A percentile compares a stretch with the other conserved stretches of the same genome.
phyloP scores from a whole-genome alignment of 2,113 vertebrate species.

The Pseudorasbora parva region DNA sequence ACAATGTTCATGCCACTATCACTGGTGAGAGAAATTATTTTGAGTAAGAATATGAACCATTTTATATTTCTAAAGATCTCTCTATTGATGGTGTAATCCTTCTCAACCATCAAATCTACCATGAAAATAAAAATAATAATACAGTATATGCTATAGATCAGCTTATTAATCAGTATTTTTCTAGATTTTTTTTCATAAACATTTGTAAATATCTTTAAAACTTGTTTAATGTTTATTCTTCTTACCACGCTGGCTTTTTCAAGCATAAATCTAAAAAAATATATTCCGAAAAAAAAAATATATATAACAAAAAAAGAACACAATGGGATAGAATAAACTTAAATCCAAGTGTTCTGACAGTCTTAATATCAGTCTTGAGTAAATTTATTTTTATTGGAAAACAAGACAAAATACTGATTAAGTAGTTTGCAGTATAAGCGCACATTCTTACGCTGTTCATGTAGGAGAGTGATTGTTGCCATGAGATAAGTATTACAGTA shows the following conservation, averaged over 20 bases:
- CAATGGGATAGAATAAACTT: background rate
- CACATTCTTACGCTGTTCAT: too few species aligned
- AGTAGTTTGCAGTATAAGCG: background rate
- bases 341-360: background rate
- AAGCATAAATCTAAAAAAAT: background rate
- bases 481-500: background rate
- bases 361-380: background rate
- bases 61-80: slow-evolving; percentile 1
- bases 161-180: background rate
- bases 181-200: background rate
- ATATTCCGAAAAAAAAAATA: background rate
- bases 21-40: slow-evolving; percentile 73
- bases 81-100: background rate
- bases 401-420: background rate
- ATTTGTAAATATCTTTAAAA: background rate
- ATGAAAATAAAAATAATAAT: background rate
- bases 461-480: too few species aligned
- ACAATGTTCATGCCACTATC: slow-evolving; percentile 80
- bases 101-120: background rate
- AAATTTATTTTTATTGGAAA: background rate
- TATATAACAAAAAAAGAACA: too few species aligned
- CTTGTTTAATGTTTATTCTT: background rate
- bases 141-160: background rate
- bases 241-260: background rate
- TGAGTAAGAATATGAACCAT: background rate